Evolutionary conservation across 2,888 invertebrate genomes (phyloP), one percentile per base, ranked within the genome.

Genomic region (Hecatera dysodea): DNA sequence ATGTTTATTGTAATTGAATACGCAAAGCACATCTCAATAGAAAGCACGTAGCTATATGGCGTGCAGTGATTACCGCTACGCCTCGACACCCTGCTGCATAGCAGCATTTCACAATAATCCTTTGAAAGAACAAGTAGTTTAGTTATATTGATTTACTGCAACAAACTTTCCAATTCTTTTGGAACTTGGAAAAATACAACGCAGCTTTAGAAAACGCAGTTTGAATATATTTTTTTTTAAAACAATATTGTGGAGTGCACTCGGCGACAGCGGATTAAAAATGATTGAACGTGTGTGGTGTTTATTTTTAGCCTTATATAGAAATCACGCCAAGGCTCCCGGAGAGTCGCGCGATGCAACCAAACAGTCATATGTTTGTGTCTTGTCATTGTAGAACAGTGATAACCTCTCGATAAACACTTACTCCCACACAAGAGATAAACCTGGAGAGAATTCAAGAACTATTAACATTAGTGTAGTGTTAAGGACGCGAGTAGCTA

Each of bases 381-480:
- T 88, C 80, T 86, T 80, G 79, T 87, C 82, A 84, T 78, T 69
- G 73, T 78, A 75, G 82, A 78, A 84, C 76, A 78, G 72, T 85
- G 93, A 94, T 94, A 94, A 94, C 93, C 94, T 89, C 78, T 80
- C 78, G 90, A 91, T 93, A 91, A 89, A 87, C 36, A 64, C 73
- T 86, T 82, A 80, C 78, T 81, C 73, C 55, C 68, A 81, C 78
- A 78, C 29, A 56, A 42, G 36, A 67, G 72, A 82, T 78, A 79
- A 84, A 84, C 72, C 72, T 79, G 76, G 67, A 80, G 65, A 79
- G 69, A 65, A 70, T 80, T 83, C 72, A 84, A 84, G 77, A 82
- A 71, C 68, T 78, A 73, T 78, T 69, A 82, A 75, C 71, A 81
- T 82, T 81, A 85, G 88, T 89, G 87, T 78, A 85, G 89, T 89